Evolutionary conservation across 2,888 invertebrate species (phyloP).

Genomic region (Drosophila kanekoi): DNA sequence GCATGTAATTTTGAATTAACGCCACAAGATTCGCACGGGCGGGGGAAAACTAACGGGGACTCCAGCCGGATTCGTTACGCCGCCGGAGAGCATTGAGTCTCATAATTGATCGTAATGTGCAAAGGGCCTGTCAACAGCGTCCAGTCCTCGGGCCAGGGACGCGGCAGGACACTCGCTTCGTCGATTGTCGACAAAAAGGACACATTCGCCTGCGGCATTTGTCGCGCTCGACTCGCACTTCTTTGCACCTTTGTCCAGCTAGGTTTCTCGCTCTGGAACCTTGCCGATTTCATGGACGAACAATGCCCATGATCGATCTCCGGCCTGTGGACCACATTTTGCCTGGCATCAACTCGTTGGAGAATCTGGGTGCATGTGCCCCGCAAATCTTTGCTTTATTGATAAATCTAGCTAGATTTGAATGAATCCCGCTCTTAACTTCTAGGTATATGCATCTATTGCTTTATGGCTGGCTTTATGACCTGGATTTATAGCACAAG

Average conservation of each 20-base stretch:
- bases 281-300: conserved; percentile 46
- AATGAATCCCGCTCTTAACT: conserved; percentile 70
- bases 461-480: conserved; percentile 57
- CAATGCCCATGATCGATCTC: conserved; percentile 71
- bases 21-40: conserved; percentile 62
- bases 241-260: conserved; percentile 5
- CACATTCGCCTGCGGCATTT: conserved; percentile 13
- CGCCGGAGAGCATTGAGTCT: conserved; percentile 79
- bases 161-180: conserved; percentile 53
- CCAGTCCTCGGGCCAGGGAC: conserved; percentile 34
- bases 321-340: conserved; percentile 37
- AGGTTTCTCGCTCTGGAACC: conserved; percentile 1
- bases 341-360: conserved; percentile 15
- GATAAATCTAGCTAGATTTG: conserved; percentile 70
- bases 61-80: conserved; percentile 76
- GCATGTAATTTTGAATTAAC: conserved; percentile 78
- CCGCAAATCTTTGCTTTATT: conserved; percentile 58
- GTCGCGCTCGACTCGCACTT: conserved; percentile 39
- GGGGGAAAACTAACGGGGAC: conserved; percentile 43
- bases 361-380: conserved; percentile 7
- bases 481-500: conserved; percentile 42
- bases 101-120: conserved; percentile 84
- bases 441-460: conserved; percentile 23
- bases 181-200: conserved; percentile 1
- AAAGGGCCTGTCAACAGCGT: conserved; percentile 60